Conservation (phyloP, 64 coral and sea anemone species). For the Pocillopora damicornis region DNA sequence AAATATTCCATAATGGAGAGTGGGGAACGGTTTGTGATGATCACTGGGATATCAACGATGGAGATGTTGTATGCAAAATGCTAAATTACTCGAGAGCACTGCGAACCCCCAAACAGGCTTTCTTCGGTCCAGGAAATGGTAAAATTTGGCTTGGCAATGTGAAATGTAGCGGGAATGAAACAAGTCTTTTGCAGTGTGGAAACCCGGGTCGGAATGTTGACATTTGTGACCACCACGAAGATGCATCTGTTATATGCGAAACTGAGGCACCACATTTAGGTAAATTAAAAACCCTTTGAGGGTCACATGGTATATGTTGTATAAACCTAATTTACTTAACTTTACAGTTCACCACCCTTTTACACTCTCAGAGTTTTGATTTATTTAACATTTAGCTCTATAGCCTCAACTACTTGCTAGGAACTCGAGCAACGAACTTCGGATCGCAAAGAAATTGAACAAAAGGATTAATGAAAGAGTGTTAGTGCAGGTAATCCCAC, state of each 20-base stretch:
- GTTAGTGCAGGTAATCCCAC: too few relatives aligned
- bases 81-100: slow-evolving; percentile 17
- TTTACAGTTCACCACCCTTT: too few relatives aligned
- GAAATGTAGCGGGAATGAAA: slow-evolving; percentile 40
- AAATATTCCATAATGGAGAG: slow-evolving; percentile 38
- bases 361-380: too few relatives aligned
- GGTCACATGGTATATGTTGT: too few relatives aligned
- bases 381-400: too few relatives aligned
- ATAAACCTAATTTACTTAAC: too few relatives aligned
- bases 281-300: not conserved
- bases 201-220: not conserved
- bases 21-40: slow-evolving; percentile 67
- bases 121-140: slow-evolving; percentile 22
- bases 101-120: not conserved
- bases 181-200: slow-evolving; percentile 34
- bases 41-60: slow-evolving; percentile 44
- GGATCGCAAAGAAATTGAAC: too few relatives aligned
- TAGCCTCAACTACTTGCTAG: too few relatives aligned
- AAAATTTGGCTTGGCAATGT: slow-evolving; percentile 45
- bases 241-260: slow-evolving; percentile 30
- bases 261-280: slow-evolving; percentile 2
- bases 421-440: too few relatives aligned
- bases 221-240: slow-evolving; percentile 20
- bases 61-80: slow-evolving; percentile 48
- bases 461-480: too few relatives aligned